These are phyloP conservation scores for Vannuccia rotundouncinata DNA, from an alignment of 2,888 invertebrate species.

Conservation along the genomic window DNA sequence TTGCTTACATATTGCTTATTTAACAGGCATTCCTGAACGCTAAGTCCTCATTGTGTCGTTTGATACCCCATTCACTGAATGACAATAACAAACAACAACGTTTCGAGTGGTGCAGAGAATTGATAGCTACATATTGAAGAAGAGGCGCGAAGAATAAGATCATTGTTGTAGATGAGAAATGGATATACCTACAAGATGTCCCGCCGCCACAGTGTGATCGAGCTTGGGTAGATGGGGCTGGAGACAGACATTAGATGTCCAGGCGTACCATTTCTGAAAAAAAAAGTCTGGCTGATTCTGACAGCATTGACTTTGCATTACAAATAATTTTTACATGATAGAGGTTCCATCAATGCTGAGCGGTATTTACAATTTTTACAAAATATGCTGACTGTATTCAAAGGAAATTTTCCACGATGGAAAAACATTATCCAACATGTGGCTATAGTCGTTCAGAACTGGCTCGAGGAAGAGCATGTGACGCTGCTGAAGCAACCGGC, in stretches of 20 bases:
- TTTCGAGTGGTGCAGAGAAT: slow-evolving; percentile 12
- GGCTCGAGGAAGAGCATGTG: neutral
- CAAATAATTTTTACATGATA: neutral
- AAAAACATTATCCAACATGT: neutral
- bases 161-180: slow-evolving; percentile 9
- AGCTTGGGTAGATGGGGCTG: slow-evolving; percentile 20
- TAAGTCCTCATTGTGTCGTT: slow-evolving; percentile 10
- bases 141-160: slow-evolving; percentile 9
- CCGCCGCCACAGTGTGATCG: slow-evolving; percentile 26
- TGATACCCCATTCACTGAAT: slow-evolving; percentile 20
- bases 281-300: slow-evolving; percentile 2
- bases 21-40: slow-evolving; percentile 9
- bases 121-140: slow-evolving; percentile 13
- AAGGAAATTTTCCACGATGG: neutral
- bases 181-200: slow-evolving; percentile 15
- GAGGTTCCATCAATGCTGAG: slow-evolving; percentile 13
- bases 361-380: slow-evolving; percentile 21
- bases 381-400: neutral
- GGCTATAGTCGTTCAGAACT: neutral
- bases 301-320: slow-evolving; percentile 7
- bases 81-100: slow-evolving; percentile 18
- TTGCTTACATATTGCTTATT: slow-evolving; percentile 20
- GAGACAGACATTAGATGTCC: slow-evolving; percentile 2
- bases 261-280: slow-evolving; percentile 6
- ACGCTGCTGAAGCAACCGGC: neutral